Evolutionary conservation across 1,140 invertebrate species (phyloP).

Genomic region (Drosophila grimshawi): DNA sequence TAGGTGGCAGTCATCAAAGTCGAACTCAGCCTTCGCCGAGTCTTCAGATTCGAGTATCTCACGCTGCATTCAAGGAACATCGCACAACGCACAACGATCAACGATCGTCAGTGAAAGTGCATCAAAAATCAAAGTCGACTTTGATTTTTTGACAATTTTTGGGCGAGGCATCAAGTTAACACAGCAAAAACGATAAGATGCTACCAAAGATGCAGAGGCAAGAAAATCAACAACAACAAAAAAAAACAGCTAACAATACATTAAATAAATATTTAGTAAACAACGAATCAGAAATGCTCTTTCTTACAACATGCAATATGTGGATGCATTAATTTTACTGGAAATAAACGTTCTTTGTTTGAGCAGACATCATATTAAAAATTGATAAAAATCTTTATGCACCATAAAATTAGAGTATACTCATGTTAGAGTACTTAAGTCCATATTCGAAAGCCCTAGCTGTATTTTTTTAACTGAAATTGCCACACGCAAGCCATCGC

Average conservation of each 20-base stretch:
- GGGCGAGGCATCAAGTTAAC: slow-evolving; percentile 76
- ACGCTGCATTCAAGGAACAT: slow-evolving; percentile 55
- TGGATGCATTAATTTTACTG: neutral
- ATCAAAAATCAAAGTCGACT: slow-evolving; percentile 74
- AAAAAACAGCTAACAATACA: neutral
- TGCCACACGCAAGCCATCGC: slow-evolving; percentile 82
- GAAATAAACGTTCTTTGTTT: too few relatives aligned
- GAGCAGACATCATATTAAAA: too few relatives aligned
- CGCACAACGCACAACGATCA: slow-evolving; percentile 31
- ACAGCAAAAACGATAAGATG: slow-evolving; percentile 68
- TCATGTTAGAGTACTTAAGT: slow-evolving; percentile 40
- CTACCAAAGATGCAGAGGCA: slow-evolving; percentile 60
- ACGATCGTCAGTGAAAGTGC: slow-evolving; percentile 68
- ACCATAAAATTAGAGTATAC: neutral
- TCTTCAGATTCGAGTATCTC: slow-evolving; percentile 57
- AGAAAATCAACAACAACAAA: neutral
- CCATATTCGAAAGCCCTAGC: neutral
- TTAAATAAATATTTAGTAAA: neutral
- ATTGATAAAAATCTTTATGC: neutral
- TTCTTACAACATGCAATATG: neutral
- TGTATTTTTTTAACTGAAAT: slow-evolving; percentile 72
- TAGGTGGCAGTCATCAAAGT: slow-evolving; percentile 65
- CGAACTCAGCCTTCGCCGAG: slow-evolving; percentile 2
- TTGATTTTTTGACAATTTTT: slow-evolving; percentile 71
- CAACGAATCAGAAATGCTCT: slow-evolving; percentile 10